phyloP scores from a whole-genome alignment of 2,113 vertebrate species.

The Catharus minimus region DNA sequence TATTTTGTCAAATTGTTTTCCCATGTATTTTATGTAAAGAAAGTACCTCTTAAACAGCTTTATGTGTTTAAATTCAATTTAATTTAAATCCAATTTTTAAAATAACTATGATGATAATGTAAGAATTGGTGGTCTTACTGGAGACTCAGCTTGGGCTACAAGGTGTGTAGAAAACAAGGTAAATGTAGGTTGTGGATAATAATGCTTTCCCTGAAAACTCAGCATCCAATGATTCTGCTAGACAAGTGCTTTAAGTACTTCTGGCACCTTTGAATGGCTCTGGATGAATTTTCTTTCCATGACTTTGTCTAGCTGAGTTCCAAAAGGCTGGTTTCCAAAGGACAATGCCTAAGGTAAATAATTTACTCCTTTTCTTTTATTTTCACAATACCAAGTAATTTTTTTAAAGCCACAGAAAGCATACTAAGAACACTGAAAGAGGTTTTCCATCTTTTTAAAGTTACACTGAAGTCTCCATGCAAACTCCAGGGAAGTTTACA shows the following conservation, averaged over 20 bases:
- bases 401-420: not conserved
- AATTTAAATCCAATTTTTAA: not conserved
- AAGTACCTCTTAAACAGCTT: not conserved
- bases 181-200: not conserved
- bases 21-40: not conserved
- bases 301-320: not conserved
- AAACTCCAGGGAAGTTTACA: not conserved
- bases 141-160: not conserved
- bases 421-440: not conserved
- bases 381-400: not conserved
- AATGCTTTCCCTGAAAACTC: not conserved
- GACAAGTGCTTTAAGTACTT: not conserved
- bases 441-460: not conserved
- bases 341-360: not conserved
- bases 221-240: not conserved
- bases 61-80: not conserved
- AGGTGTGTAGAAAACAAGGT: not conserved
- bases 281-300: not conserved
- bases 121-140: not conserved
- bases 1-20: not conserved
- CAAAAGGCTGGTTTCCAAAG: not conserved
- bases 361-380: not conserved
- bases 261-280: not conserved
- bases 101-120: not conserved
- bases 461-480: not conserved